Evolutionary conservation across 2,113 vertebrate genomes (phyloP).

Genomic region (Prietella phreatophila): DNA sequence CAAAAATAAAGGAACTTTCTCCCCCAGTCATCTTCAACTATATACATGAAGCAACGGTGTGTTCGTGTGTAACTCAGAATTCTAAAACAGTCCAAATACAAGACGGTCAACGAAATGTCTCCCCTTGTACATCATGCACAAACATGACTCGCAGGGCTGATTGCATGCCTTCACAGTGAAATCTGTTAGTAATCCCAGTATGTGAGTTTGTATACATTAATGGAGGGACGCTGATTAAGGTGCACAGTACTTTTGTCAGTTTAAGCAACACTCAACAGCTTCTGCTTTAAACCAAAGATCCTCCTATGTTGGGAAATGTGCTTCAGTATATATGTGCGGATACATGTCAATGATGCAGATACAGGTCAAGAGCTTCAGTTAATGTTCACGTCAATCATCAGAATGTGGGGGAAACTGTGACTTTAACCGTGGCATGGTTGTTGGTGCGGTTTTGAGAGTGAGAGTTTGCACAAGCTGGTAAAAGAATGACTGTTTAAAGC

Average conservation of each 20-base stretch:
- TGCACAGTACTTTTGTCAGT: no score
- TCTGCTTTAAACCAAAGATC: background rate
- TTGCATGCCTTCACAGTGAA: background rate
- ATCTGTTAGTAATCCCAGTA: background rate
- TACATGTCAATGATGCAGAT: background rate
- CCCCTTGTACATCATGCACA: background rate
- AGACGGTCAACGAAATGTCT: background rate
- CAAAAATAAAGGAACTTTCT: conserved; percentile 13
- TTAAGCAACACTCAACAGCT: background rate
- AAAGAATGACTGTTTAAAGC: no score
- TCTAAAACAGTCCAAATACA: background rate
- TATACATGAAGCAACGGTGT: background rate
- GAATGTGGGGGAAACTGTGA: background rate
- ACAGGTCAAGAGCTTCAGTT: background rate
- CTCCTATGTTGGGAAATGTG: background rate
- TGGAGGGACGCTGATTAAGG: background rate
- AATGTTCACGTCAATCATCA: background rate
- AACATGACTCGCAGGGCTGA: background rate
- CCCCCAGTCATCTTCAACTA: background rate
- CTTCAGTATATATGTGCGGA: background rate
- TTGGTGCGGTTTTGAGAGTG: background rate
- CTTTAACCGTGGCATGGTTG: background rate
- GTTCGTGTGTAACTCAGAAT: no score
- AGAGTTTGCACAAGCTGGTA: background rate
- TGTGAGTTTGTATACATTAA: background rate